Percentiles rank a stretch among this genome's conserved stretches.
phyloP scores from a whole-genome alignment of 2,113 vertebrate genomes.

The Falco punctatus region DNA sequence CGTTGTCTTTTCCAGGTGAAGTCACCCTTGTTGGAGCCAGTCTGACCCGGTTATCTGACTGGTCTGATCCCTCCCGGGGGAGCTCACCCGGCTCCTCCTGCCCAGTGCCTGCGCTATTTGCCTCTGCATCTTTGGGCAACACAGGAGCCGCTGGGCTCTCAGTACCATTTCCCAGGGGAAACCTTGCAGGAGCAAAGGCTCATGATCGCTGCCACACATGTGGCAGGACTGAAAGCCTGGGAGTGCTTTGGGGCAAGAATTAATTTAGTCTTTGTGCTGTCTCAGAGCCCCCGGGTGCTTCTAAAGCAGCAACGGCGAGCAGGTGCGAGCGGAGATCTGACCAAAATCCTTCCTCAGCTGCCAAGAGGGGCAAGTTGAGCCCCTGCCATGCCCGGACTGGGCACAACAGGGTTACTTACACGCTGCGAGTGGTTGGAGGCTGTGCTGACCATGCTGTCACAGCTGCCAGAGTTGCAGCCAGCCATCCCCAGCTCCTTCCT shows the following conservation, averaged over 20 bases:
- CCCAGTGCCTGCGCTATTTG: neutral
- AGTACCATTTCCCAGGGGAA: accelerated
- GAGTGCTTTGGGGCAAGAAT: neutral
- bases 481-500: slow-evolving; percentile 80
- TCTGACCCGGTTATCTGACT: neutral
- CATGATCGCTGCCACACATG: accelerated
- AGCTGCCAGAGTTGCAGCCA: slow-evolving; percentile 80
- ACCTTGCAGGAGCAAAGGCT: neutral
- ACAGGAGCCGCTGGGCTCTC: neutral
- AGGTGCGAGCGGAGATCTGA: neutral
- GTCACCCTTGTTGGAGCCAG: neutral
- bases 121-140: neutral
- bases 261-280: neutral
- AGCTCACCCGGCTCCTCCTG: neutral
- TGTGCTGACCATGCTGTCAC: slow-evolving; percentile 83
- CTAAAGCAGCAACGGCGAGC: accelerated
- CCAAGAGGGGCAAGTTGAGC: accelerated
- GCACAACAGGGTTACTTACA: slow-evolving; percentile 74
- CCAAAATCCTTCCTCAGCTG: neutral
- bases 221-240: neutral
- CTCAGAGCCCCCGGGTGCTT: neutral
- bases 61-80: neutral
- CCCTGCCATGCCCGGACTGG: neutral
- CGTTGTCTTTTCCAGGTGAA: neutral
- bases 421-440: slow-evolving; percentile 75